Evolutionary conservation across 1,140 invertebrate species (phyloP).

Genomic region (Diorhabda carinulata): DNA sequence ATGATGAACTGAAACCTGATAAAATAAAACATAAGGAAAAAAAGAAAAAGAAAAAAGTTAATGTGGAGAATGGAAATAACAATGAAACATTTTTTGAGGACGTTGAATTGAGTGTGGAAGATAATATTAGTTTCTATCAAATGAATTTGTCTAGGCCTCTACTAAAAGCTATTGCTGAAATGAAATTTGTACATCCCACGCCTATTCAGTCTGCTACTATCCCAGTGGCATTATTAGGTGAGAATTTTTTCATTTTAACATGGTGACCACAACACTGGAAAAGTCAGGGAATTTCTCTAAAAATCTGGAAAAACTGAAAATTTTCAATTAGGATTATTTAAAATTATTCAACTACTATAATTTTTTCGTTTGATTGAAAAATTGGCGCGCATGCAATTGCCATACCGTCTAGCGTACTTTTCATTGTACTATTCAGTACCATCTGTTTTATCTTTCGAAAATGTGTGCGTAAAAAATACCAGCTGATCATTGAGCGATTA

Average conservation of each 20-base stretch:
- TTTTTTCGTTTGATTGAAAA: too few relatives aligned
- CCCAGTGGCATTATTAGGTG: constrained; percentile 81
- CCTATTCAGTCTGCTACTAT: constrained; percentile 94
- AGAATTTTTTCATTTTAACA: constrained; percentile 9
- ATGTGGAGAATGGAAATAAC: constrained; percentile 47
- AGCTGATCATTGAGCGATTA: too few relatives aligned
- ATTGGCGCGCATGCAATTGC: too few relatives aligned
- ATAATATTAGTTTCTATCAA: constrained; percentile 79
- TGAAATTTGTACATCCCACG: constrained; percentile 92
- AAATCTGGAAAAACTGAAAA: too few relatives aligned
- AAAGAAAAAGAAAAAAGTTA: constrained; percentile 53
- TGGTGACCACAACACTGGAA: too few relatives aligned
- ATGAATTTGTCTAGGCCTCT: constrained; percentile 90
- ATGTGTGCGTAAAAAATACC: too few relatives aligned
- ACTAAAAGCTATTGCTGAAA: constrained; percentile 78
- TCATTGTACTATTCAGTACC: too few relatives aligned
- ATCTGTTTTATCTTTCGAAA: too few relatives aligned
- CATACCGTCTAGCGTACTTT: too few relatives aligned
- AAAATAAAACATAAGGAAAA: constrained; percentile 57
- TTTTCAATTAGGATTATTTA: too few relatives aligned
- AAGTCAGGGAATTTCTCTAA: too few relatives aligned
- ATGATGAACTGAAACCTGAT: constrained; percentile 70
- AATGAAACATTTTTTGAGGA: constrained; percentile 74
- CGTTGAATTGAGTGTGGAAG: constrained; percentile 55
- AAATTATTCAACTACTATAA: too few relatives aligned